Conservation (phyloP, 2,113 vertebrate genomes). For the Rattus rattus region DNA sequence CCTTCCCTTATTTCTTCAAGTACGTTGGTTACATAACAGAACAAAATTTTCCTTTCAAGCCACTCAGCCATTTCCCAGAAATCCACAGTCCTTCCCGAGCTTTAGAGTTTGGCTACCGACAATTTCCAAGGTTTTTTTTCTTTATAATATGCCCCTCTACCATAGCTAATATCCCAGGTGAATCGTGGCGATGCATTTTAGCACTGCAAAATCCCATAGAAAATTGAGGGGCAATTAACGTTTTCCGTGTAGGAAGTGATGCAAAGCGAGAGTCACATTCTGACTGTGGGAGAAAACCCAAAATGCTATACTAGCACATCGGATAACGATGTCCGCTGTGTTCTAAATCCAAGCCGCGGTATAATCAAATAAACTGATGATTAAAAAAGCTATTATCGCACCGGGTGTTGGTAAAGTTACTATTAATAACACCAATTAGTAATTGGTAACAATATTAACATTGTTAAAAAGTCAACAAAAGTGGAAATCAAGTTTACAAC, state of each 20-base stretch:
- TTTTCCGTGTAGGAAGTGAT: conserved; percentile 59
- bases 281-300: not conserved
- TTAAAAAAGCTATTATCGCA: not conserved
- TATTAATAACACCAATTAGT: not conserved
- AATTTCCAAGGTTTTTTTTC: conserved; percentile 65
- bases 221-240: conserved; percentile 74
- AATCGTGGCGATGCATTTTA: conserved; percentile 65
- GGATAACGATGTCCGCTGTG: not conserved
- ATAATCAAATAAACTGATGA: conserved; percentile 49
- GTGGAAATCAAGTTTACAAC: conserved; percentile 49
- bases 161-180: conserved; percentile 48
- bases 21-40: conserved; percentile 35
- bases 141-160: conserved; percentile 45
- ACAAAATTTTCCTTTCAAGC: conserved; percentile 44
- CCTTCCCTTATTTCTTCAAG: conserved; percentile 59
- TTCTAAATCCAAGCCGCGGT: conserved; percentile 24
- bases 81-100: conserved; percentile 9
- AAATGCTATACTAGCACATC: too few species aligned
- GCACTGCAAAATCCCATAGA: conserved; percentile 61
- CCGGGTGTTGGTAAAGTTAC: not conserved
- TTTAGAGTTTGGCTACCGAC: conserved; percentile 39
- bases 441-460: not conserved
- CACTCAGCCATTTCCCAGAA: conserved; percentile 69
- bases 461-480: conserved; percentile 55
- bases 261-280: not conserved